phyloP scores from a whole-genome alignment of 2,113 vertebrate species.

The Syngnathus typhle region DNA sequence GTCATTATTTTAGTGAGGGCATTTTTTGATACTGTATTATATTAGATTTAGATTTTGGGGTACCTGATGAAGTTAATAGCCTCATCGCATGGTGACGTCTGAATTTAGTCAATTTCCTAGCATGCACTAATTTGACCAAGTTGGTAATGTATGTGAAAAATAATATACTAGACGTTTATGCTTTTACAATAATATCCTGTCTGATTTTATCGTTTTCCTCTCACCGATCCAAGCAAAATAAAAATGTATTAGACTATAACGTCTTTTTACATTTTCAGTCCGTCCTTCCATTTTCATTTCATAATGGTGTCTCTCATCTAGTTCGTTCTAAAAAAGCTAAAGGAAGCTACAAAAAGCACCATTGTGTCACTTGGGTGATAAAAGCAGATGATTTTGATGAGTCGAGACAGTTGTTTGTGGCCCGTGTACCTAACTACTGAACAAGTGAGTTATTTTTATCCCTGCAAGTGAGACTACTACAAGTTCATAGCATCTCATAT shows the following conservation, averaged over 20 bases:
- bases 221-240: not conserved
- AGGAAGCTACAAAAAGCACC: constrained; percentile 19
- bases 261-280: not conserved
- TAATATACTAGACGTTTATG: not conserved
- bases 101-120: not conserved
- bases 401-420: constrained; percentile 11
- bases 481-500: constrained; percentile 14
- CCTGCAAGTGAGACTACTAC: constrained; percentile 19
- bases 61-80: not conserved
- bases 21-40: not conserved
- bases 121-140: not conserved
- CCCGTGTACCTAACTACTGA: constrained; percentile 20
- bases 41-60: not conserved
- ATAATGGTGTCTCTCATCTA: not conserved
- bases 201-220: not conserved
- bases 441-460: constrained; percentile 43
- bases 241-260: too few relatives aligned
- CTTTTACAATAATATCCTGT: not conserved
- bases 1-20: not conserved
- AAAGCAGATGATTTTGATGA: constrained; percentile 29
- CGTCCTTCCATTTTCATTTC: not conserved
- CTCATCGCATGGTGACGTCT: not conserved
- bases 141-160: not conserved
- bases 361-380: constrained; percentile 31
- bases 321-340: not conserved